Evolutionary conservation across 2,888 invertebrate genomes (phyloP), one percentile per base, ranked within the genome.

Genomic region (Balanococcus diminutus): DNA sequence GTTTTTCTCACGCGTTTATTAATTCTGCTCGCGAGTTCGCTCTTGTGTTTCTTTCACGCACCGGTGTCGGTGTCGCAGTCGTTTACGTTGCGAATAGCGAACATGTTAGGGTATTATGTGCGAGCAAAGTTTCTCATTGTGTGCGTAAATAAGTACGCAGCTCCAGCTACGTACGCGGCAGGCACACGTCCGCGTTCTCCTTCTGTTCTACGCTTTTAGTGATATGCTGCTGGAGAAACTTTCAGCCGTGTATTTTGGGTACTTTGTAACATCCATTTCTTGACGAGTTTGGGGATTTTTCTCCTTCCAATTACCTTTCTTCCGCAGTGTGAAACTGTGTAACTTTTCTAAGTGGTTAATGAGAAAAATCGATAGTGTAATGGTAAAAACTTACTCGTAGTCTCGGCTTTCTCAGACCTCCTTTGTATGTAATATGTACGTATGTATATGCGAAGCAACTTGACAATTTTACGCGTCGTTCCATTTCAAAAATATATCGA

Each of bases 1-100:
- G 8, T 25, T 75, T 75, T 75, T 75, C 75, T 75, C 75, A 75
- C 75, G 32, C 11, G 32, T 75, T 75, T 75, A 75, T 25, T 75
- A 75, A 32, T 75, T 1, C 22, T 22, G n/a, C n/a, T n/a, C n/a
- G n/a, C n/a, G n/a, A n/a, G n/a, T n/a, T n/a, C n/a, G n/a, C n/a
- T n/a, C n/a, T n/a, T 14, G 72, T 16, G 22, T 11, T 56, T 56
- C 61, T 61, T n/a, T 25, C 8, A 2, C 11, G 5, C 19, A 3
- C 8, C 9, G n/a, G n/a, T 51, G 19, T 51, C n/a, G 51, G 4
- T n/a, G n/a, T 51, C 51, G 4, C 51, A 42, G 36, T 6, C 11
- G n/a, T n/a, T 4, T 51, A 19, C 4, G 51, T 19, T 51, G 51
- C 22, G 3, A 28, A 42, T 42, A 42, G 42, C 2, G 2, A 42